These are phyloP conservation scores for Cetonia aurata DNA, from an alignment of 2,888 invertebrate species.

Conservation along the genomic window DNA sequence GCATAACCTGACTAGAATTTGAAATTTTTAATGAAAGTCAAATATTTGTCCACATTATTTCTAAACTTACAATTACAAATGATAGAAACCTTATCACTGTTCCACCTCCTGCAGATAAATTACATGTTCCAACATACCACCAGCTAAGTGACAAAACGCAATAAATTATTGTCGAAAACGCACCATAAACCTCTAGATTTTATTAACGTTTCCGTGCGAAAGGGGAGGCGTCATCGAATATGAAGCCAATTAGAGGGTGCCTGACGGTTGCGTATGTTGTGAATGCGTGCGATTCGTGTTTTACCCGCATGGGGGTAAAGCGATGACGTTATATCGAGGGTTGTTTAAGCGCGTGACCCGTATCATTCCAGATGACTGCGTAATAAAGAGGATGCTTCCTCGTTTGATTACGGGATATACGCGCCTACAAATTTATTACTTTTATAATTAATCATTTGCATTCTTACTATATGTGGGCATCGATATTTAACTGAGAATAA, in stretches of 20 bases:
- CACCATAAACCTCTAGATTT: neutral
- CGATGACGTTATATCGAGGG: conserved; percentile 49
- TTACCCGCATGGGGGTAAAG: conserved; percentile 51
- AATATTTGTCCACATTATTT: no score
- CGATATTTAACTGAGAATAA: no score
- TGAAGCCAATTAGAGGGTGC: conserved; percentile 37
- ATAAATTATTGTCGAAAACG: no score
- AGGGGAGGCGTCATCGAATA: conserved; percentile 23
- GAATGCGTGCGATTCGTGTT: conserved; percentile 46
- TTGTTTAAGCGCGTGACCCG: conserved; percentile 52
- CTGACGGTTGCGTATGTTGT: conserved; percentile 8
- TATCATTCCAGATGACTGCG: conserved; percentile 50
- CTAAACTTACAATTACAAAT: no score
- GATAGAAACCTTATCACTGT: no score
- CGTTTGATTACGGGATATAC: conserved; percentile 32
- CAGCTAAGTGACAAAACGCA: conserved; percentile 4
- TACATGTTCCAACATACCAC: neutral
- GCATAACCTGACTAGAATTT: no score
- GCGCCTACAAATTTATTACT: neutral
- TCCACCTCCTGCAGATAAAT: no score
- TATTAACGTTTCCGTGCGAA: conserved; percentile 5
- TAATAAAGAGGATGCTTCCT: conserved; percentile 27
- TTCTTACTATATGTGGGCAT: neutral
- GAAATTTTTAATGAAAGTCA: no score
- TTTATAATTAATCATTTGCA: neutral